Conservation (phyloP, 2,113 vertebrate genomes). For the Vimba vimba region DNA sequence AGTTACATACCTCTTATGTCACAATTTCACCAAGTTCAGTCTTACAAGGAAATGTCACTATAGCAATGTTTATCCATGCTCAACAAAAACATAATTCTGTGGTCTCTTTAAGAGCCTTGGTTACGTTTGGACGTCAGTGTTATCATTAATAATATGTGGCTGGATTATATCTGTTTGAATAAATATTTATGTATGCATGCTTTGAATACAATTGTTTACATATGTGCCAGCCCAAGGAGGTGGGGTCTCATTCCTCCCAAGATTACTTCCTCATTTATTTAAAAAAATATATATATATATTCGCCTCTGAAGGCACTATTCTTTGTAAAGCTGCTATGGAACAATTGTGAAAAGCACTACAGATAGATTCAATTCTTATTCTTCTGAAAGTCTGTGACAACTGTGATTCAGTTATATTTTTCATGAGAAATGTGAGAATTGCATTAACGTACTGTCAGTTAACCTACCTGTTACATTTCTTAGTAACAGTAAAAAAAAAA, state of each 20-base stretch:
- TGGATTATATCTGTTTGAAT: constrained; percentile 6
- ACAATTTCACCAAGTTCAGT: not conserved
- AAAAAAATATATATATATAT: too few species aligned
- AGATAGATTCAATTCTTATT: not conserved
- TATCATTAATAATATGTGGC: not conserved
- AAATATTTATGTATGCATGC: constrained; percentile 19
- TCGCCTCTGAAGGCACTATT: not conserved
- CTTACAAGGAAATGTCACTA: constrained; percentile 26
- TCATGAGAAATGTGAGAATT: constrained; percentile 1
- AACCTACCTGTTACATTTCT: not conserved
- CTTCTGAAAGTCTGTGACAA: not conserved
- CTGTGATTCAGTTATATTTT: not conserved
- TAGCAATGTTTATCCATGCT: constrained; percentile 7
- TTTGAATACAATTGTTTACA: constrained; percentile 14
- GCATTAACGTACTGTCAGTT: not conserved
- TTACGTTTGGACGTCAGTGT: not conserved
- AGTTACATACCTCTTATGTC: not conserved
- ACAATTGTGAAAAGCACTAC: not conserved
- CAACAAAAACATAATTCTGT: not conserved
- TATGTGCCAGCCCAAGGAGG: constrained; percentile 1
- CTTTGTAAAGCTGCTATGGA: not conserved
- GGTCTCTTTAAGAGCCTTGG: not conserved
- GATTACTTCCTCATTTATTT: not conserved
- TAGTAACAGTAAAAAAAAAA: not conserved
- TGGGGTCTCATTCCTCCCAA: not conserved